A percentile compares a stretch with the other conserved stretches of the same genome.
Conservation (phyloP, 1,140 invertebrate genomes). For the Mamestra configurata region DNA sequence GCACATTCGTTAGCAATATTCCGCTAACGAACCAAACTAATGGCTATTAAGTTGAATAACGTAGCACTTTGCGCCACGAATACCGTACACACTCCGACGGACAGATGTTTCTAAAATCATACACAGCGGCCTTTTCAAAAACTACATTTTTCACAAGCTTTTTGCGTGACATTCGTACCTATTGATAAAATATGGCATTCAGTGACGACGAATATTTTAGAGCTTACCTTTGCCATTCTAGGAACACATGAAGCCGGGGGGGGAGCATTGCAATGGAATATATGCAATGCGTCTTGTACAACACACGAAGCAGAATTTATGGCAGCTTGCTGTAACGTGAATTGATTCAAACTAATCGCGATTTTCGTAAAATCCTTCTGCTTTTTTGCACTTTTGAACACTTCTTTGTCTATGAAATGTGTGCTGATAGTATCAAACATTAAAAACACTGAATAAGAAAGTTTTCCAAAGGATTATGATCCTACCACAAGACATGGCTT, state of each 20-base stretch:
- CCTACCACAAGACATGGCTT: too few relatives aligned
- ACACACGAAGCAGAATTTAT: constrained; percentile 27
- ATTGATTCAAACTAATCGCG: not conserved
- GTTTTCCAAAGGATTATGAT: too few relatives aligned
- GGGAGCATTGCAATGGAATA: constrained; percentile 8
- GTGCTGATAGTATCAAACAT: too few relatives aligned
- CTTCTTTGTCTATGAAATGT: too few relatives aligned
- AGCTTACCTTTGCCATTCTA: constrained; percentile 26
- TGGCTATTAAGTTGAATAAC: constrained; percentile 86
- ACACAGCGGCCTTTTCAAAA: constrained; percentile 52
- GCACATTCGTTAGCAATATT: constrained; percentile 87
- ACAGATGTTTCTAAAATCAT: constrained; percentile 72
- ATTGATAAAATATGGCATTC: constrained; percentile 38
- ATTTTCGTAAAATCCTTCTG: not conserved
- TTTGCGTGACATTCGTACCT: constrained; percentile 35
- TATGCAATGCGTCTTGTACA: constrained; percentile 15
- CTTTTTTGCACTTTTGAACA: not conserved
- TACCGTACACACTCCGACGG: constrained; percentile 70
- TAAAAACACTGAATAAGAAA: too few relatives aligned
- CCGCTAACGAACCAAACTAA: constrained; percentile 86
- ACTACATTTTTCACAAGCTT: constrained; percentile 43
- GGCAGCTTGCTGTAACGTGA: not conserved
- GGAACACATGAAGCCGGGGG: not conserved
- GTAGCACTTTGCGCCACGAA: constrained; percentile 80
- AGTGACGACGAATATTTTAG: constrained; percentile 20